Evolutionary conservation across 2,797 vertebrate species (phyloP).

Genomic region (Xyrichtys novacula): DNA sequence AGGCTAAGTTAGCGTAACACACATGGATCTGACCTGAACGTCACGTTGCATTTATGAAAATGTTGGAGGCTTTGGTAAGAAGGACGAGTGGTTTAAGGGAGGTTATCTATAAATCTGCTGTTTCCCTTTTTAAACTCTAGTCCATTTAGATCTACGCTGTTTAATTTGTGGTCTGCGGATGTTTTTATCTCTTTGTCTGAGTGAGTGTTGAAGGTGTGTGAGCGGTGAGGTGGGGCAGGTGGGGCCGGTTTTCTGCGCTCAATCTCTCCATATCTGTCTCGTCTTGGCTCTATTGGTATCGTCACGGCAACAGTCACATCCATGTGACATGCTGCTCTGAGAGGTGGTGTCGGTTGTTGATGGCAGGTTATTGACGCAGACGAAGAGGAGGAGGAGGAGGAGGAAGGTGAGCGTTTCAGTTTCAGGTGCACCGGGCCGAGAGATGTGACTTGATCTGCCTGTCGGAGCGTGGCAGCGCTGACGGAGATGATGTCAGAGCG

Average conservation of each 20-base stretch:
- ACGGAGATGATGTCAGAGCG: conserved; percentile 44
- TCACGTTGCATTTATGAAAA: not conserved
- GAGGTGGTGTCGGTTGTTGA: conserved; percentile 84
- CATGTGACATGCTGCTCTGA: conserved; percentile 88
- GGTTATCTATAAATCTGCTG: too few relatives aligned
- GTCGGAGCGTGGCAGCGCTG: conserved; percentile 49
- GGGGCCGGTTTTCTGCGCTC: conserved; percentile 64
- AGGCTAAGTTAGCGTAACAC: too few relatives aligned
- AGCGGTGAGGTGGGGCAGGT: conserved; percentile 42
- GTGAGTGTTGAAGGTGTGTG: conserved; percentile 22
- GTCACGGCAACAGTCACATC: conserved; percentile 91
- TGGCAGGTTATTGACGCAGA: conserved; percentile 82
- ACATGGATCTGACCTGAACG: too few relatives aligned
- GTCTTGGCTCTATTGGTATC: conserved; percentile 70
- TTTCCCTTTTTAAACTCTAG: too few relatives aligned
- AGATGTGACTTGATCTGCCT: conserved; percentile 69
- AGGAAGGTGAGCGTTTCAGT: conserved; percentile 57
- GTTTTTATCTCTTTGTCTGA: not conserved
- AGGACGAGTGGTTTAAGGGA: too few relatives aligned
- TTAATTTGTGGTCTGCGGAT: not conserved
- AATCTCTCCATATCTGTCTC: conserved; percentile 61
- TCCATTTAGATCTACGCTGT: too few relatives aligned
- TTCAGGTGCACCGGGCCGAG: conserved; percentile 71
- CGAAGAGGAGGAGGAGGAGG: conserved; percentile 34
- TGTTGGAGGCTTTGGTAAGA: not conserved